Evolutionary conservation across 2,797 vertebrate species (phyloP).

Genomic region (Botia almorhae): DNA sequence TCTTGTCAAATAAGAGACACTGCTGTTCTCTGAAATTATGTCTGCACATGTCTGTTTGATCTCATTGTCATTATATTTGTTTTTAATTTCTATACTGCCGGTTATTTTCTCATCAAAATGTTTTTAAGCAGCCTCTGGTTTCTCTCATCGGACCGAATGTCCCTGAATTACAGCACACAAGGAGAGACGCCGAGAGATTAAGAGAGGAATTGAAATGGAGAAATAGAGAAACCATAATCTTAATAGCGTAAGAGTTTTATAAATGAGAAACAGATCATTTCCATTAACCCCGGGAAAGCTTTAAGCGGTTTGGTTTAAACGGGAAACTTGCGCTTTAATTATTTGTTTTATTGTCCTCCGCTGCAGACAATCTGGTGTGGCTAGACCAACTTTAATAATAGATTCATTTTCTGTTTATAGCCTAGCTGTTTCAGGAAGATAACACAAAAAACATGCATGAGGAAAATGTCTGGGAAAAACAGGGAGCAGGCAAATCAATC

Average conservation of each 20-base stretch:
- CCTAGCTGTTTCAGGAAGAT: slow-evolving; percentile 47
- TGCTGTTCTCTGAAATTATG: not conserved
- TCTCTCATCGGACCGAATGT: not conserved
- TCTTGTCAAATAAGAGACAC: slow-evolving; percentile 4
- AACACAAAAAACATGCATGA: slow-evolving; percentile 2
- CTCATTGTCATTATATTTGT: not conserved
- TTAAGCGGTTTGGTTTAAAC: slow-evolving; percentile 40
- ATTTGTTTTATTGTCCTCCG: slow-evolving; percentile 27
- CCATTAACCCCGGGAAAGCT: slow-evolving; percentile 51
- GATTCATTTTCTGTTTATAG: not conserved
- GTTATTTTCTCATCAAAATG: slow-evolving; percentile 4
- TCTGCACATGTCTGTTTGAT: not conserved
- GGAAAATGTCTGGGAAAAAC: slow-evolving; percentile 17
- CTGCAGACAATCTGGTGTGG: slow-evolving; percentile 17
- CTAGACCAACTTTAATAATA: slow-evolving; percentile 27
- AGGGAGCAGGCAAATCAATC: slow-evolving; percentile 41
- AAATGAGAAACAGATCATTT: slow-evolving; percentile 30
- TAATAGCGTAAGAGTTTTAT: slow-evolving; percentile 10
- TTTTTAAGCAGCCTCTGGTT: not conserved
- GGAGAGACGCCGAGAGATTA: not conserved
- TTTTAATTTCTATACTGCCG: not conserved
- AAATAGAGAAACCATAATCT: slow-evolving; percentile 17
- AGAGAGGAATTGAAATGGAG: slow-evolving; percentile 3
- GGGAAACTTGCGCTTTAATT: slow-evolving; percentile 21
- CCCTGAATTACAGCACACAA: not conserved